phyloP scores from a whole-genome alignment of 1,140 invertebrate genomes.

The Laodelphax striatellus region DNA sequence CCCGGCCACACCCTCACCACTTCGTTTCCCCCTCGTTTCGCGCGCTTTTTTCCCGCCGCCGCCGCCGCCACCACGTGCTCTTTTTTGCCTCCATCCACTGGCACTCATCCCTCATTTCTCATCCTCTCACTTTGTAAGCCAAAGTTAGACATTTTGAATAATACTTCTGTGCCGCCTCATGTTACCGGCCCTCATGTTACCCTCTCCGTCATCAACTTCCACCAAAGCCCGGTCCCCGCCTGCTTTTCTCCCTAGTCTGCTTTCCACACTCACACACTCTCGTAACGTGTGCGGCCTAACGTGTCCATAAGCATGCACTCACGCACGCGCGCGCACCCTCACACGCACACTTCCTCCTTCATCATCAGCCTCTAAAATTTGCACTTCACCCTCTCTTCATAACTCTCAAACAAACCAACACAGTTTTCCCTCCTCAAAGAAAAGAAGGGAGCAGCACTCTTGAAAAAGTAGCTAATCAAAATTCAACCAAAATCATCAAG shows the following conservation, averaged over 20 bases:
- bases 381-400: no score
- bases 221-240: neutral
- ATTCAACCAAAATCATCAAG: no score
- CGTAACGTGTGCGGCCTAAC: no score
- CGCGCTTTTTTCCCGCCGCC: constrained; percentile 11
- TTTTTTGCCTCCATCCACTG: constrained; percentile 5
- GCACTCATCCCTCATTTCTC: constrained; percentile 5
- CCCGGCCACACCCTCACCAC: neutral
- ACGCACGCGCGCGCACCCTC: no score
- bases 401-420: no score
- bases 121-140: constrained; percentile 11
- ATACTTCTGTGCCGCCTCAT: constrained; percentile 10
- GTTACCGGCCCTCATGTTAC: neutral
- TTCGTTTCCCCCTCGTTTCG: constrained; percentile 3
- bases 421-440: no score
- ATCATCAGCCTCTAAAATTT: no score
- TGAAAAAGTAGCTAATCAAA: no score
- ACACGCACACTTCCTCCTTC: no score
- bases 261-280: neutral
- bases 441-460: no score
- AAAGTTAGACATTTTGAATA: constrained; percentile 18
- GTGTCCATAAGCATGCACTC: no score
- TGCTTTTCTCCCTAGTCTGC: neutral
- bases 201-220: neutral
- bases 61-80: constrained; percentile 4